Base-by-base conservation (phyloP, 53 echinoderm and acorn worm species). In the Zoroaster sp. region DNA sequence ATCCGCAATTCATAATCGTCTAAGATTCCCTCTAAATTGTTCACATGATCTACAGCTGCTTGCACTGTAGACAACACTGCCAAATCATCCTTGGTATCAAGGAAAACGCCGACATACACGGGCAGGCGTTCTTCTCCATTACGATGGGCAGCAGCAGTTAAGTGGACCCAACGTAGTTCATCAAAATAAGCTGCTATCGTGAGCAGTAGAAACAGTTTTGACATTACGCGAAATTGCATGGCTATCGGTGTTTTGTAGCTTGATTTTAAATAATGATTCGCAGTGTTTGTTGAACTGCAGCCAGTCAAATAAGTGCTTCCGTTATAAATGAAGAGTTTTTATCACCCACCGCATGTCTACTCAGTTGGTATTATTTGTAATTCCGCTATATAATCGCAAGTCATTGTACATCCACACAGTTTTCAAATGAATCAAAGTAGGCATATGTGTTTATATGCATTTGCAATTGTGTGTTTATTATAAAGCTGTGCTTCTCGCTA, bases 1-100 rank as follows among this genome's bases (percentile, higher is more conserved):
- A 89, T 89, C 51, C 89, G 68, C 37, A 89, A 59, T 82, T 82
- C 82, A 30, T 89, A 89, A 40, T 83, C 59, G 21, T 89, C 89
- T 2, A 89, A 23, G 20, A 89, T 38, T 15, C 89, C 89, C n/a
- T 80, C 54, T 40, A 89, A 47, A n/a, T 47, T 45, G 30, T 89
- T 89, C 28, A 89, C 71, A 69, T 89, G 89, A 14, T 89, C 89
- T 10, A 89, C 52, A 3, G 89, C 89, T n/a, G 80, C 55, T 38
- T 89, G 89, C 15, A 89, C 89, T 4, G 89, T 89, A 3, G 89
- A 81, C 52, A 89, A 36, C 20, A 35, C 38, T 5, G 32, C 89
- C 35, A 59, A 81, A 54, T 89, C 70, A 12, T 38, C 81, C 55
- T 72, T 49, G 10, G 81, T 51, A 18, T 81, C 81, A 31, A 82